Evolutionary conservation across 2,888 invertebrate genomes (phyloP).

Genomic region (Chloromyia formosa): DNA sequence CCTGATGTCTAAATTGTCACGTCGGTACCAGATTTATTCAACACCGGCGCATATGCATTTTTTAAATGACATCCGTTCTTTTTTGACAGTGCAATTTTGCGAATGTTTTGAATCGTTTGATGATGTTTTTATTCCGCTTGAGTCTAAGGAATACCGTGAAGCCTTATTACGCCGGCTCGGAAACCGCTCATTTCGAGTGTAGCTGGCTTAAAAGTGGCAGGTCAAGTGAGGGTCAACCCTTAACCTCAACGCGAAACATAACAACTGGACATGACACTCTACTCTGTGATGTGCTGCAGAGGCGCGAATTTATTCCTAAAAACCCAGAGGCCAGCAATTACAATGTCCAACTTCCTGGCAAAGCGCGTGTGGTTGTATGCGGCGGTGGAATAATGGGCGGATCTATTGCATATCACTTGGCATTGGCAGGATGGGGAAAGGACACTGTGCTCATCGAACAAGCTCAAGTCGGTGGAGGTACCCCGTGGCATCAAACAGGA

Average conservation of each 20-base stretch:
- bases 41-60: no score
- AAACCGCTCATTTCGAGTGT: not conserved
- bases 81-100: no score
- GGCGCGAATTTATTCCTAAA: constrained; percentile 59
- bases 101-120: not conserved
- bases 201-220: not conserved
- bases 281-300: constrained; percentile 55
- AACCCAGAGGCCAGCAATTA: constrained; percentile 52
- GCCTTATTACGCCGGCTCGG: not conserved
- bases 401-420: constrained; percentile 90
- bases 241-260: constrained; percentile 41
- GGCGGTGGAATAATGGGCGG: constrained; percentile 93
- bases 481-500: constrained; percentile 82
- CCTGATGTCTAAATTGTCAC: no score
- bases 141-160: not conserved
- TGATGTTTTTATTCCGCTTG: not conserved
- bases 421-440: constrained; percentile 81
- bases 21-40: no score
- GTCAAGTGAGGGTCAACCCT: not conserved
- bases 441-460: constrained; percentile 87
- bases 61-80: no score
- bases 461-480: constrained; percentile 81
- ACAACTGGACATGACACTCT: constrained; percentile 17
- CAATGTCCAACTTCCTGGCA: constrained; percentile 51
- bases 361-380: constrained; percentile 83